Conservation (phyloP, 1,140 invertebrate species). For the Trichomalopsis sarcophagae region DNA sequence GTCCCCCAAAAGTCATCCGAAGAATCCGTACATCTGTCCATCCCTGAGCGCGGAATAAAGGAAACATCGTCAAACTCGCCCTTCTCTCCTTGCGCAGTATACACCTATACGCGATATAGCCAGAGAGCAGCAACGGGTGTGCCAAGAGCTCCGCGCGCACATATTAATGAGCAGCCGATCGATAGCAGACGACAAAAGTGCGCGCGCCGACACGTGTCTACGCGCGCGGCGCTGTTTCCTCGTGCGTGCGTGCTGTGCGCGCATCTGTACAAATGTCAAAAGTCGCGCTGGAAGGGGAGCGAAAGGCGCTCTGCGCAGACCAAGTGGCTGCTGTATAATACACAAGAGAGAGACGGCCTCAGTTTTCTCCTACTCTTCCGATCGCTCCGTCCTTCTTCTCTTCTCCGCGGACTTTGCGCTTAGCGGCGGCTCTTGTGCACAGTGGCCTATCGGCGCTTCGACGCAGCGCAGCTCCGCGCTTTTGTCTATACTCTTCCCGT, state of each 20-base stretch:
- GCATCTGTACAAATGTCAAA: not conserved
- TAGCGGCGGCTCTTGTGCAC: too few relatives aligned
- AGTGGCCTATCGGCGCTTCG: not conserved
- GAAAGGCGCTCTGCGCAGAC: not conserved
- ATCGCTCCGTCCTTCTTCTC: not conserved
- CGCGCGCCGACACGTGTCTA: conserved; percentile 26
- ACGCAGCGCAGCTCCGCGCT: not conserved
- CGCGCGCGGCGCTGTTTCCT: not conserved
- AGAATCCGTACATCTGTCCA: not conserved
- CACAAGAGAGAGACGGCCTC: not conserved
- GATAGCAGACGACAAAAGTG: conserved; percentile 46
- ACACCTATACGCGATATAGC: not conserved
- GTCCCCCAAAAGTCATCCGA: too few relatives aligned
- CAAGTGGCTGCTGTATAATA: too few relatives aligned
- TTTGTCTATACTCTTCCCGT: not conserved
- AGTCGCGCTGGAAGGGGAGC: not conserved
- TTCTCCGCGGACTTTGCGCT: not conserved
- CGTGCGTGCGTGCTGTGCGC: not conserved
- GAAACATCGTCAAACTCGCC: not conserved
- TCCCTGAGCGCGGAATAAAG: not conserved
- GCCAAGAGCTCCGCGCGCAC: not conserved
- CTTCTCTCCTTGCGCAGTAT: not conserved
- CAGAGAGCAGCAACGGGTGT: not conserved
- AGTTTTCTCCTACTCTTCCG: not conserved
- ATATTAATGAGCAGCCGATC: conserved; percentile 16